These are phyloP conservation scores for Pygmarrhopalites habei DNA, from an alignment of 1,140 invertebrate species.

Conservation along the genomic window DNA sequence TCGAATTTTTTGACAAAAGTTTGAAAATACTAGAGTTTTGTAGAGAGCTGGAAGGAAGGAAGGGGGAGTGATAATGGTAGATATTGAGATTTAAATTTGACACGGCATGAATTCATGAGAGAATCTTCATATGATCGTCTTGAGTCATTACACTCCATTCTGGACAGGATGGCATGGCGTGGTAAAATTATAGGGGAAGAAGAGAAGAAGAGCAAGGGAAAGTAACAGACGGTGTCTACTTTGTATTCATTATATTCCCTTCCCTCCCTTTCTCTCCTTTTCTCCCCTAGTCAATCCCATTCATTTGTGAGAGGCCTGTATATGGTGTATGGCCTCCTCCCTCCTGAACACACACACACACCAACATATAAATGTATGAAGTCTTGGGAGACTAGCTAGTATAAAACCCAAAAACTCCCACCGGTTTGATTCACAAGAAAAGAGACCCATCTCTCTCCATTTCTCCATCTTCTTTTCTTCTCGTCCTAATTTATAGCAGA, in stretches of 20 bases:
- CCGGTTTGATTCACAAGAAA: too few species aligned
- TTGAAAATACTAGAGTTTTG: too few species aligned
- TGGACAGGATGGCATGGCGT: too few species aligned
- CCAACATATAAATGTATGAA: too few species aligned
- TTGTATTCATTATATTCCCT: slow-evolving; percentile 17
- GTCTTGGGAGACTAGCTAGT: too few species aligned
- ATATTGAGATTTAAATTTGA: too few species aligned
- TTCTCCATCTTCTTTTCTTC: not conserved
- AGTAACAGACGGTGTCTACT: slow-evolving; percentile 12
- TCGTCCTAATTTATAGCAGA: not conserved
- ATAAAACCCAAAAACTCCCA: too few species aligned
- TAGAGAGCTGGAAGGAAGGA: too few species aligned
- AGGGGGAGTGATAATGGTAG: too few species aligned
- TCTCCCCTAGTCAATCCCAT: not conserved
- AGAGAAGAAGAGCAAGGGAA: not conserved
- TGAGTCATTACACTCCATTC: slow-evolving; percentile 10
- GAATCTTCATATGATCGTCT: slow-evolving; percentile 8
- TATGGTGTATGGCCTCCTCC: not conserved
- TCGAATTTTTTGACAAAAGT: too few species aligned
- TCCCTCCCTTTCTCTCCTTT: not conserved
- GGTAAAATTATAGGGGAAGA: too few species aligned
- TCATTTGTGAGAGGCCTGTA: not conserved
- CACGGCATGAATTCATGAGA: slow-evolving; percentile 13
- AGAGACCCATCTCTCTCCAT: too few species aligned
- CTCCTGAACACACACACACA: not conserved